These are phyloP conservation scores for Tenrec ecaudatus DNA, from an alignment of 2,113 vertebrate species.

Conservation along the genomic window DNA sequence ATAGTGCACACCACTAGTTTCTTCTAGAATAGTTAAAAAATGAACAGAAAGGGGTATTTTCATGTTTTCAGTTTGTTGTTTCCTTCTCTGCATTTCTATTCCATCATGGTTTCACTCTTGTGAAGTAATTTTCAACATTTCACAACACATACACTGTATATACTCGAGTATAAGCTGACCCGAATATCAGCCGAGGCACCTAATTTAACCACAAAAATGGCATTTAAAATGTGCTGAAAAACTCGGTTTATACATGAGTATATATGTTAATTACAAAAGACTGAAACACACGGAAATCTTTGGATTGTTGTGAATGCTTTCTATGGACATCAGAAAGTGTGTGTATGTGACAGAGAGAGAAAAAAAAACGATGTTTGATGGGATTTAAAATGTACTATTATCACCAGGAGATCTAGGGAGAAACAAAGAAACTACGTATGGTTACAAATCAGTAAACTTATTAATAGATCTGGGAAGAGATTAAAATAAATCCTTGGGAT, in stretches of 20 bases:
- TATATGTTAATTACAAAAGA: too few relatives aligned
- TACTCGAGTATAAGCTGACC: too few relatives aligned
- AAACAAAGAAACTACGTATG: slow-evolving; percentile 19
- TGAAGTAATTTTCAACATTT: slow-evolving; percentile 6
- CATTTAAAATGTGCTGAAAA: too few relatives aligned
- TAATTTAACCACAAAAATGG: too few relatives aligned
- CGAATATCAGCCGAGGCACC: too few relatives aligned
- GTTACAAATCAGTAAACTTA: slow-evolving; percentile 42
- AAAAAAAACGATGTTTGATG: neutral
- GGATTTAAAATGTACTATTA: neutral
- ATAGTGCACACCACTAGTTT: slow-evolving; percentile 13
- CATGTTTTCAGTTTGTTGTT: slow-evolving; percentile 25
- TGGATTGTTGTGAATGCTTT: neutral
- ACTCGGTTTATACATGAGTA: too few relatives aligned
- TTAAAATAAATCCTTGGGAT: slow-evolving; percentile 38
- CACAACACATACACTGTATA: neutral
- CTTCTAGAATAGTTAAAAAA: slow-evolving; percentile 55
- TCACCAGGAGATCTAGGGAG: neutral
- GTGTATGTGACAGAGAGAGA: neutral
- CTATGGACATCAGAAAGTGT: slow-evolving; percentile 22
- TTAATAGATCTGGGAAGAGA: slow-evolving; percentile 47
- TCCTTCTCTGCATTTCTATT: neutral
- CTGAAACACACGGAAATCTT: too few relatives aligned
- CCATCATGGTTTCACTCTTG: slow-evolving; percentile 29
- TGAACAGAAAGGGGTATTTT: slow-evolving; percentile 22